A percentile compares a stretch with the other conserved stretches of the same genome.
These are phyloP conservation scores for Lontra canadensis DNA, from an alignment of 2,113 vertebrate genomes.

Conservation along the genomic window DNA sequence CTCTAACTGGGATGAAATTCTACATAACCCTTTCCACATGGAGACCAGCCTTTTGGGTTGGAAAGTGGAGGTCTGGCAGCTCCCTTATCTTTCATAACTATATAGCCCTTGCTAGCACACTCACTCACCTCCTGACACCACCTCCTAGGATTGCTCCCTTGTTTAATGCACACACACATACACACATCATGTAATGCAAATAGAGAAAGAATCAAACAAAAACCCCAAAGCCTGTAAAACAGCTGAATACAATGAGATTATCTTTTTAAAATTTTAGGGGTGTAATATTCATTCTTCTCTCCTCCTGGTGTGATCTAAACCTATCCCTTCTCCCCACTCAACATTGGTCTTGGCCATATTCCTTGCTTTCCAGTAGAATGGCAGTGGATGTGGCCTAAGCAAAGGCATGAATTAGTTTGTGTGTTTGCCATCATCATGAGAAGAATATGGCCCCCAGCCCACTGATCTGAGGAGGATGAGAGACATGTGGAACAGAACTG, in stretches of 20 bases:
- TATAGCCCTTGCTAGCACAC: too few relatives aligned
- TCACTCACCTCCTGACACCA: neutral
- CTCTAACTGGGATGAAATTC: neutral
- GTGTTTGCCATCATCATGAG: neutral
- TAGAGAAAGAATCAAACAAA: neutral
- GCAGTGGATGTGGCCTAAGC: neutral
- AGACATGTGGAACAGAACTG: neutral
- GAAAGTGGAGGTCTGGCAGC: neutral
- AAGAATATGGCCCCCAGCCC: neutral
- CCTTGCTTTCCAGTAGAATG: neutral
- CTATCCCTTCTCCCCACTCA: neutral
- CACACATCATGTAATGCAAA: neutral
- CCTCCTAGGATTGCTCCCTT: neutral
- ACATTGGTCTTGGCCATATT: neutral
- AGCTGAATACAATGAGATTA: neutral
- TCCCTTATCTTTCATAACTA: neutral
- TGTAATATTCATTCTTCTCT: neutral
- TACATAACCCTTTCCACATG: neutral
- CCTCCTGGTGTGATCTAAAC: neutral
- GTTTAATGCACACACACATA: neutral
- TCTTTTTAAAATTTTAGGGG: neutral
- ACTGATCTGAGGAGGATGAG: neutral
- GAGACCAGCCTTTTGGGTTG: neutral
- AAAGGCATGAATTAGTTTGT: neutral
- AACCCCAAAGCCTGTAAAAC: neutral